phyloP scores from a whole-genome alignment of 2,888 invertebrate species.

The Ichneumon xanthorius region DNA sequence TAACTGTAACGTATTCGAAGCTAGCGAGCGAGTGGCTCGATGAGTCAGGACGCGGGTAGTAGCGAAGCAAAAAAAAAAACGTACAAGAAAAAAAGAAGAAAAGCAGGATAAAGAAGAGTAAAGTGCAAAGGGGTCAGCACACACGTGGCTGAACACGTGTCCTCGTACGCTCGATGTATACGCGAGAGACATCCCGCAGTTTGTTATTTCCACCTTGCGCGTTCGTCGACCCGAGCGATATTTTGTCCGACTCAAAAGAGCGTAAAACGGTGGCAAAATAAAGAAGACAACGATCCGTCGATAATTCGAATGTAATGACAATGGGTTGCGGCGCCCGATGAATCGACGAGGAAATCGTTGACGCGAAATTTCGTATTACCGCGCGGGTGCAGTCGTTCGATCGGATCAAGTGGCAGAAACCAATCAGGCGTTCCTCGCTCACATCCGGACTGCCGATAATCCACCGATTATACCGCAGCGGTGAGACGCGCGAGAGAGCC shows the following conservation, averaged over 20 bases:
- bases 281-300: not conserved
- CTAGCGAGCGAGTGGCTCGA: constrained; percentile 18
- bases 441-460: constrained; percentile 76
- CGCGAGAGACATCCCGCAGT: constrained; percentile 48
- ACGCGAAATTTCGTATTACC: constrained; percentile 7
- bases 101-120: constrained; percentile 31
- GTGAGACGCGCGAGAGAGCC: constrained; percentile 53
- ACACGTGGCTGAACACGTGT: constrained; percentile 80
- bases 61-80: constrained; percentile 9
- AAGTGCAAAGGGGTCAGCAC: constrained; percentile 59
- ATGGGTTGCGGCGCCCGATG: not conserved
- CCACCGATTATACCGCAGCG: constrained; percentile 80
- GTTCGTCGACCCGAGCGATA: constrained; percentile 7
- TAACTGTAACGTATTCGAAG: constrained; percentile 28
- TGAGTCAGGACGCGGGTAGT: constrained; percentile 43
- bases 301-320: not conserved
- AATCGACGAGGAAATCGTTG: not conserved
- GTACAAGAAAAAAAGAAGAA: constrained; percentile 10
- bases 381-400: constrained; percentile 43
- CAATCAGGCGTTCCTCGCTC: constrained; percentile 80
- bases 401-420: constrained; percentile 79
- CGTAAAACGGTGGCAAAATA: not conserved
- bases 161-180: constrained; percentile 50
- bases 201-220: constrained; percentile 63
- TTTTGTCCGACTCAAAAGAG: not conserved